These are phyloP conservation scores for Etheostoma cragini DNA, from an alignment of 2,113 vertebrate genomes.

Conservation along the genomic window DNA sequence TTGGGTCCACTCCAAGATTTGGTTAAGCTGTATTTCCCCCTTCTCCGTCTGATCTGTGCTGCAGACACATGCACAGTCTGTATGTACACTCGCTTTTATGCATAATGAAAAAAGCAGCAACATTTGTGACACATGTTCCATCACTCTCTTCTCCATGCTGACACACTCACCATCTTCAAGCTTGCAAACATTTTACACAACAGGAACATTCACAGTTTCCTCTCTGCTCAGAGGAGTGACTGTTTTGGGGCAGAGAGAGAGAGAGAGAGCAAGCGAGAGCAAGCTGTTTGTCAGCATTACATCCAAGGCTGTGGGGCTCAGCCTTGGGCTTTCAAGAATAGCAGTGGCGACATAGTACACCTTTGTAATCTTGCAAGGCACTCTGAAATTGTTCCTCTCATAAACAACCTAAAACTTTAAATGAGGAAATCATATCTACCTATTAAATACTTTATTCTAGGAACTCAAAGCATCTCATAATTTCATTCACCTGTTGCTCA, in stretches of 20 bases:
- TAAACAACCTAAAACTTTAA: slow-evolving; percentile 57
- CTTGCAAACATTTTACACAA: slow-evolving; percentile 35
- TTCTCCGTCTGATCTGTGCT: slow-evolving; percentile 58
- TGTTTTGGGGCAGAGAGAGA: slow-evolving; percentile 29
- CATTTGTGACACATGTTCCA: slow-evolving; percentile 45
- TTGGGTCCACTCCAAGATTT: slow-evolving; percentile 76
- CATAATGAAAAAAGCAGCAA: slow-evolving; percentile 55
- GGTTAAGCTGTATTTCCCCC: slow-evolving; percentile 64
- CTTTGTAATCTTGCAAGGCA: slow-evolving; percentile 54
- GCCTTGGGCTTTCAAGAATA: slow-evolving; percentile 67
- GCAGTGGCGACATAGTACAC: slow-evolving; percentile 65
- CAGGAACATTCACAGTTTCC: slow-evolving; percentile 47
- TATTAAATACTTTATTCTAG: slow-evolving; percentile 24
- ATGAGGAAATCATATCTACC: slow-evolving; percentile 56
- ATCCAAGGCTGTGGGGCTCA: slow-evolving; percentile 38
- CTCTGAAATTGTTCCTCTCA: slow-evolving; percentile 65
- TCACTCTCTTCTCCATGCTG: slow-evolving; percentile 25
- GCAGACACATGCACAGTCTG: slow-evolving; percentile 55
- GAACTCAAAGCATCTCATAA: slow-evolving; percentile 14
- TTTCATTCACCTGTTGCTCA: background rate
- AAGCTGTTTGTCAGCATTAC: slow-evolving; percentile 49
- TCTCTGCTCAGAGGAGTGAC: slow-evolving; percentile 15
- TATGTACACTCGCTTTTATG: slow-evolving; percentile 18
- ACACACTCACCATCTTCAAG: slow-evolving; percentile 27
- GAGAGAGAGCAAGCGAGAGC: slow-evolving; percentile 30